These are phyloP conservation scores for Agrenia bidenticulata DNA, from an alignment of 2,888 invertebrate genomes.

Conservation along the genomic window DNA sequence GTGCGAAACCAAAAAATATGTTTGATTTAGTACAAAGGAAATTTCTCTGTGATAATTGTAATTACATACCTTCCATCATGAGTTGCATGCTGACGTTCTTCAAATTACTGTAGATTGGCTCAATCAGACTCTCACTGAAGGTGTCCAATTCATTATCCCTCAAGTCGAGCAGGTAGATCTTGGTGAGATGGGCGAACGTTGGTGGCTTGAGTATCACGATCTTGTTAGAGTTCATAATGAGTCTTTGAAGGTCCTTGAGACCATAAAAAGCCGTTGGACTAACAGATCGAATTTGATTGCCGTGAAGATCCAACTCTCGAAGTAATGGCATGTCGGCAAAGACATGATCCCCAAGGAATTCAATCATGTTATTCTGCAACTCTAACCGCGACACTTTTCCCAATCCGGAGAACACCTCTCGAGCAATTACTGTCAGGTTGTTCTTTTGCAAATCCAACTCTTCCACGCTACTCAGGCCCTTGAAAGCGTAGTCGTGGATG, in stretches of 20 bases:
- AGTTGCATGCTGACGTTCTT: slow-evolving; percentile 73
- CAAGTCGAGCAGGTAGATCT: slow-evolving; percentile 72
- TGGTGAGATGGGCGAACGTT: slow-evolving; percentile 71
- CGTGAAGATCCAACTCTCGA: slow-evolving; percentile 67
- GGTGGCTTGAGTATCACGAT: slow-evolving; percentile 70
- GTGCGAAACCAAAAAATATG: too few species aligned
- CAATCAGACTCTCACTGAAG: slow-evolving; percentile 72
- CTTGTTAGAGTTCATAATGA: slow-evolving; percentile 75
- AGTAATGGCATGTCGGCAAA: slow-evolving; percentile 77
- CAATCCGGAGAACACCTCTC: slow-evolving; percentile 75
- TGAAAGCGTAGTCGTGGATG: slow-evolving; percentile 54
- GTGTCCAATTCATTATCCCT: slow-evolving; percentile 75
- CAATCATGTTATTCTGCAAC: slow-evolving; percentile 69
- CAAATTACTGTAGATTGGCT: slow-evolving; percentile 75
- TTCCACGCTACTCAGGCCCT: slow-evolving; percentile 50
- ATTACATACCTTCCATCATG: slow-evolving; percentile 71
- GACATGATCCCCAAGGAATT: slow-evolving; percentile 74
- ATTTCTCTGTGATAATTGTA: neutral
- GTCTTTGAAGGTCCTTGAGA: slow-evolving; percentile 68
- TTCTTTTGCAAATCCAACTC: slow-evolving; percentile 59
- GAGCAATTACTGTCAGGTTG: slow-evolving; percentile 71
- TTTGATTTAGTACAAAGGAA: neutral
- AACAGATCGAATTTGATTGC: slow-evolving; percentile 64
- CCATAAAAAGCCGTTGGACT: slow-evolving; percentile 77
- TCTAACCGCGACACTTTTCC: slow-evolving; percentile 72